Evolutionary conservation across 1,140 invertebrate genomes (phyloP).

Genomic region (Aphelinus atriplicis): DNA sequence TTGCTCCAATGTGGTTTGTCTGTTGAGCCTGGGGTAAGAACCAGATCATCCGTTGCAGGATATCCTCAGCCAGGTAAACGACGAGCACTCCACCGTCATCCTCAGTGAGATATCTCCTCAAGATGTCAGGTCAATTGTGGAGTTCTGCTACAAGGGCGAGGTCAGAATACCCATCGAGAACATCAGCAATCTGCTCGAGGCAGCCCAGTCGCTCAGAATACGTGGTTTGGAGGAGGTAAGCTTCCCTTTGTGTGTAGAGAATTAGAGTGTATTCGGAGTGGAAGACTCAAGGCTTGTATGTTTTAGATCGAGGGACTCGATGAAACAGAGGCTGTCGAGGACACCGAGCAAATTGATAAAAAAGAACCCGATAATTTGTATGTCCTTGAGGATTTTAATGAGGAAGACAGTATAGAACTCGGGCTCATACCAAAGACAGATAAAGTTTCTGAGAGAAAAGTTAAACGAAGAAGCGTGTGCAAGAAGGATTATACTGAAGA

Average conservation of each 20-base stretch:
- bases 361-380: neutral
- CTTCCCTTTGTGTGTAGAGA: neutral
- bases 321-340: too few species aligned
- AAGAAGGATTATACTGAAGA: constrained; percentile 62
- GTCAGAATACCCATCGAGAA: constrained; percentile 64
- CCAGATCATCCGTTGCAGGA: constrained; percentile 53
- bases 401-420: neutral
- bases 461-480: constrained; percentile 47
- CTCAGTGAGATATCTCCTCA: constrained; percentile 65
- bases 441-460: constrained; percentile 9
- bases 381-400: neutral
- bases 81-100: constrained; percentile 67
- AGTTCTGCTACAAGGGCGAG: constrained; percentile 73
- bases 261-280: too few species aligned
- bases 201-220: constrained; percentile 66
- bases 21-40: neutral
- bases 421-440: neutral
- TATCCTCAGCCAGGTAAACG: constrained; percentile 59
- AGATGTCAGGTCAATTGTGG: constrained; percentile 66
- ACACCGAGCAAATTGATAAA: neutral
- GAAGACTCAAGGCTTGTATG: too few species aligned
- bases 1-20: neutral
- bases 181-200: constrained; percentile 63
- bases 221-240: constrained; percentile 66
- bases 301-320: too few species aligned